phyloP scores from a whole-genome alignment of 2,888 invertebrate species.

The Apeira syringaria region DNA sequence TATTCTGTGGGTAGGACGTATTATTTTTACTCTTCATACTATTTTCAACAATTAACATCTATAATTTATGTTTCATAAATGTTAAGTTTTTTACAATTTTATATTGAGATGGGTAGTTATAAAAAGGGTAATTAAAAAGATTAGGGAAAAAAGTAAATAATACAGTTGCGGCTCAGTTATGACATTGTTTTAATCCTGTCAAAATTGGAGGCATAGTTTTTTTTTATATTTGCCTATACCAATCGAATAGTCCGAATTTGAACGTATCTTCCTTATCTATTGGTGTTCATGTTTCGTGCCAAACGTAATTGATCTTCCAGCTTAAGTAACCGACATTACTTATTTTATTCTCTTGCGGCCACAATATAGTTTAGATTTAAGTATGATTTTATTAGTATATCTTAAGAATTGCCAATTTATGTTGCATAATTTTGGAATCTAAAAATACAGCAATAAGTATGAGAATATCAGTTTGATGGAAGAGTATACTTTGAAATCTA shows the following conservation, averaged over 20 bases:
- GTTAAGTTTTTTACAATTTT: conserved; percentile 24
- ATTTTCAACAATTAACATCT: no score
- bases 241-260: no score
- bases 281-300: conserved; percentile 48
- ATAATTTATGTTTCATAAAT: conserved; percentile 9
- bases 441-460: no score
- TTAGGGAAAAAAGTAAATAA: neutral
- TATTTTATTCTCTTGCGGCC: conserved; percentile 20
- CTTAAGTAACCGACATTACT: conserved; percentile 6
- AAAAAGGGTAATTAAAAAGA: conserved; percentile 14
- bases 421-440: neutral
- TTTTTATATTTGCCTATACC: no score
- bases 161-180: no score
- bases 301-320: conserved; percentile 39
- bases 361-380: conserved; percentile 3
- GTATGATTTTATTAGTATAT: neutral
- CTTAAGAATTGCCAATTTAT: neutral
- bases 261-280: no score
- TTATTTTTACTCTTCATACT: conserved; percentile 5
- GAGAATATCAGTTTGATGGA: no score
- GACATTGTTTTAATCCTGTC: no score
- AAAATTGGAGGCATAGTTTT: no score
- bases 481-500: no score
- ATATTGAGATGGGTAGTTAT: conserved; percentile 17
- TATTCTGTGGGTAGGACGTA: conserved; percentile 22